Base-by-base conservation (phyloP, 2,797 vertebrate species). In the Passerculus sandwichensis region DNA sequence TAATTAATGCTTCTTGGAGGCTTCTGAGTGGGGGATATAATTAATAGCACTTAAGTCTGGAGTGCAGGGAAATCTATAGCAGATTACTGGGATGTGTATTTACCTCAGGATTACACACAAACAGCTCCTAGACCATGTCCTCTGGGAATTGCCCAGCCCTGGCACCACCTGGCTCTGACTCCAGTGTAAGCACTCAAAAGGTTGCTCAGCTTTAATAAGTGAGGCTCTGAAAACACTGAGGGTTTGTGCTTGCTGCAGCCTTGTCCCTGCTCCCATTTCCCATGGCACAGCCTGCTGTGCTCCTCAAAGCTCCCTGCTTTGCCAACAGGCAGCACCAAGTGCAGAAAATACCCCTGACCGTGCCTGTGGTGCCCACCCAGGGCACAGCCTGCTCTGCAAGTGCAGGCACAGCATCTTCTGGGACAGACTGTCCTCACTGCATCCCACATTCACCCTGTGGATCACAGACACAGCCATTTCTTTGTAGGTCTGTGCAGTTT, bases 11-110 rank as follows among this genome's bases (percentile, higher is more conserved):
- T 94, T 96, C 88, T 94, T 92, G 66, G 75, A 94, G 91, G 85
- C 92, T 96, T 93, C 91, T 95, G 92, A 97, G 76, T 91, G 78
- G 92, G 87, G 88, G 91, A 95, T 95, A 93, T 97, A 97, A 98
- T 98, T 97, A 98, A 97, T 95, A 95, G 87, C 90, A 96, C 94
- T 97, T 96, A 94, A 94, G 47, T 95, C 81, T 96, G 82, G 73
- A 97, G 96, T 94, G 53, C 83, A 94, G 74, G 47, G 65, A 92
- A 94, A 88, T 96, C 94, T 82, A 75, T 61, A 91, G 93, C 78
- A 57, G 91, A 96, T 95, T 96, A 93, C 74, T 71, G 88, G 90
- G 94, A 96, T 88, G 82, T 60, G 22, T 91, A 75, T 97, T 97
- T 97, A 87, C 76, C 51, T 32, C 83, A 92, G 82, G 85, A 97